Evolutionary conservation across 2,888 invertebrate species (phyloP).

Genomic region (Microchrysa polita): DNA sequence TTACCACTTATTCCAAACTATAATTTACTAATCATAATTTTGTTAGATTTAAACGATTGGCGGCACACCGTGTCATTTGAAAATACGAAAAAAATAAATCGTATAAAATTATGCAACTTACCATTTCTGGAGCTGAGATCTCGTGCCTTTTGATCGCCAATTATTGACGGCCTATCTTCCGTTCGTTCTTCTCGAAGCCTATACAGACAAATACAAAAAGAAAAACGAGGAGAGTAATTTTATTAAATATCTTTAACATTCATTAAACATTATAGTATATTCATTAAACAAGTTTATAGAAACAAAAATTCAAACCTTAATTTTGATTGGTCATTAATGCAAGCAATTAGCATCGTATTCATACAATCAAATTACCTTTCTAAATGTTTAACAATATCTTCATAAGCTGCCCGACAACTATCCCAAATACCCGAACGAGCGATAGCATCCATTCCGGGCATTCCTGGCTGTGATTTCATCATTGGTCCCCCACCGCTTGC

Average conservation of each 20-base stretch:
- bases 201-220: constrained; percentile 12
- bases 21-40: constrained; percentile 8
- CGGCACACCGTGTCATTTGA: constrained; percentile 23
- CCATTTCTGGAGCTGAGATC: constrained; percentile 89
- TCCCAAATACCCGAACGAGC: constrained; percentile 94
- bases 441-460: constrained; percentile 90
- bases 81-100: background rate
- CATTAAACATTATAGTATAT: background rate
- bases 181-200: constrained; percentile 89
- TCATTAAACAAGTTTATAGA: background rate
- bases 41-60: constrained; percentile 10
- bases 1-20: constrained; percentile 5
- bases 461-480: constrained; percentile 80
- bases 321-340: constrained; percentile 1
- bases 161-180: constrained; percentile 83
- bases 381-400: constrained; percentile 94
- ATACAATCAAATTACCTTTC: constrained; percentile 75
- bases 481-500: constrained; percentile 64
- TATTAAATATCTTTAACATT: background rate
- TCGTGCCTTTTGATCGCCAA: constrained; percentile 83
- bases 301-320: background rate
- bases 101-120: constrained; percentile 65
- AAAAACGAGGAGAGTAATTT: background rate
- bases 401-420: constrained; percentile 93
- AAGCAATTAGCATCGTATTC: constrained; percentile 7